Evolutionary conservation across 1,140 invertebrate species (phyloP), one percentile per base, ranked within the genome.

Genomic region (Cotesia vestalis): DNA sequence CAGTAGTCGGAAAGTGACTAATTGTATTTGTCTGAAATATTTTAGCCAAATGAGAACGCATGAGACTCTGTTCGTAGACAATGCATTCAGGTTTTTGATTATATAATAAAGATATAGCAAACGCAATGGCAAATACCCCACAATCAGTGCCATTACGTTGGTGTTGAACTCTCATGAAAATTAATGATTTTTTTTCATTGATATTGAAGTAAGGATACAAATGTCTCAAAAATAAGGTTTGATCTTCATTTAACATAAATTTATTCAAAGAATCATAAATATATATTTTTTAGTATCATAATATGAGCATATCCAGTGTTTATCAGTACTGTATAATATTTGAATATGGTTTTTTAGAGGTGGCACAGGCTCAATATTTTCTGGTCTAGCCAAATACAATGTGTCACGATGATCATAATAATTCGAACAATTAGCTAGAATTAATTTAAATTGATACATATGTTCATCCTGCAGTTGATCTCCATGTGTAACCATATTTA

Each of bases 181-280:
- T 1, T 27, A 11, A 1, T 14, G 68, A 14, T 17, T 14, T 46
- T 8, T 8, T 46, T 8, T 8, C 6, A 62, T 36, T 46, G 0
- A 71, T 40, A 62, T 61, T 9, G 53, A 36, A 66, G 35, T 57
- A 66, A 6, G 70, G 70, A 55, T 60, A 67, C 17, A 72, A 38
- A 5, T 20, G 1, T 60, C 52, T 1, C 14, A 72, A 66, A 46
- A 35, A 66, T 51, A 17, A 4, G 3, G 66, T 46, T 20, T 38
- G 20, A 38, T 66, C 14, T 2, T n/a, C 12, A n/a, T 51, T 11
- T 4, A 40, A n/a, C 11, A 2, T 14, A 12, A 8, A 40, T 36
- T 1, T 53, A 59, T 75, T 73, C 1, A 66, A 11, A 4, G 75
- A 76, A 64, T 76, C 72, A 40, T 72, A 72, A 38, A 74, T 73